phyloP scores from a whole-genome alignment of 2,113 vertebrate species.

The Vidua macroura region DNA sequence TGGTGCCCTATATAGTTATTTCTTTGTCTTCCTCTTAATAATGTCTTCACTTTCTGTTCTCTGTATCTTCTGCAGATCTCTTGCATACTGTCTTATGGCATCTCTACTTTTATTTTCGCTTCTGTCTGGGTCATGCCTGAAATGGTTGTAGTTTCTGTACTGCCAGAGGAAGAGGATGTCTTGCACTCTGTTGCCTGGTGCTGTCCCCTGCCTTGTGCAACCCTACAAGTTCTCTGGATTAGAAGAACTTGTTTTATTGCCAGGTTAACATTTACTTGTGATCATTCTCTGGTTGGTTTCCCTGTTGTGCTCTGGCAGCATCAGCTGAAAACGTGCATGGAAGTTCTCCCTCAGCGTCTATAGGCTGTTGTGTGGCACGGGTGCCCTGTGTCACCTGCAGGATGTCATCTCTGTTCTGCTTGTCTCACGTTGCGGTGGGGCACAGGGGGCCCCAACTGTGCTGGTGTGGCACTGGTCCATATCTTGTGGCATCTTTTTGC shows the following conservation, averaged over 20 bases:
- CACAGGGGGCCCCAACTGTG: accelerated
- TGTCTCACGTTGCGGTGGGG: neutral
- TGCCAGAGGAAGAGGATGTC: neutral
- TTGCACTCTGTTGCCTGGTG: neutral
- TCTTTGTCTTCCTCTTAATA: neutral
- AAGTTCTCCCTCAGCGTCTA: neutral
- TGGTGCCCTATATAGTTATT: neutral
- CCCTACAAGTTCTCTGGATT: neutral
- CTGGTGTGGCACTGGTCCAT: accelerated
- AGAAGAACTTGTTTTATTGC: neutral
- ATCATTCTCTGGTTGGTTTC: neutral
- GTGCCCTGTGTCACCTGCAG: neutral
- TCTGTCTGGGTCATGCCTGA: neutral
- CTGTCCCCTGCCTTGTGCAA: neutral
- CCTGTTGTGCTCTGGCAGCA: neutral
- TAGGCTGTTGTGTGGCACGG: accelerated
- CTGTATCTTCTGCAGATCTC: neutral
- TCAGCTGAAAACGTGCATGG: accelerated
- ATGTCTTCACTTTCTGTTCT: neutral
- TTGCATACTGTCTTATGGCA: neutral
- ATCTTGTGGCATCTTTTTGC: accelerated
- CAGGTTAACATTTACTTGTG: neutral
- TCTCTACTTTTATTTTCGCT: neutral
- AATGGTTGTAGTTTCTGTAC: neutral
- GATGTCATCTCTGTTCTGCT: neutral